Evolutionary conservation across 2,113 vertebrate genomes (phyloP).

Genomic region (Panthera uncia): DNA sequence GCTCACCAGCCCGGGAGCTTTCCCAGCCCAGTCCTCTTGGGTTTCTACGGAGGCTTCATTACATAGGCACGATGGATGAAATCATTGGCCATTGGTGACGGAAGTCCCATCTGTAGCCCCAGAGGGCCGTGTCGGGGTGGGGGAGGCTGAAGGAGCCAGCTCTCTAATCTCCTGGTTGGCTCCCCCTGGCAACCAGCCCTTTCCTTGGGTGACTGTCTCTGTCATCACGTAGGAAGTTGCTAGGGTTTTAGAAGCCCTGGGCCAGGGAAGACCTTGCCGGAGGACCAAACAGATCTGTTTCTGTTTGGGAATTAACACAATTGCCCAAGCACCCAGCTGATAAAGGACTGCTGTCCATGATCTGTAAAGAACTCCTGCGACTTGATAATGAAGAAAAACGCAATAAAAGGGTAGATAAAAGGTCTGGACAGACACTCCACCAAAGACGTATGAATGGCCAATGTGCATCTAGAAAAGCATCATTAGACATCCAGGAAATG

Average conservation of each 20-base stretch:
- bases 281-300: not conserved
- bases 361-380: not conserved
- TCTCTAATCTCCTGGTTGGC: not conserved
- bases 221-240: not conserved
- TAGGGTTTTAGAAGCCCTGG: not conserved
- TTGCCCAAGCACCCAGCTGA: not conserved
- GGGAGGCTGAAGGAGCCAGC: not conserved
- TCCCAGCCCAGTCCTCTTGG: not conserved
- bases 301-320: not conserved
- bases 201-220: not conserved
- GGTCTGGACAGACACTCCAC: not conserved
- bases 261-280: not conserved
- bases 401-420: not conserved
- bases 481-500: not conserved
- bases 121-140: not conserved
- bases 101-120: not conserved
- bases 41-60: not conserved
- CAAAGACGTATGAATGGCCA: fast-evolving
- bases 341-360: not conserved
- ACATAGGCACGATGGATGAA: fast-evolving
- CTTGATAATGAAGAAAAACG: not conserved
- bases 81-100: not conserved
- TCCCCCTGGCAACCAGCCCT: not conserved
- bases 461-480: fast-evolving
- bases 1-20: not conserved